These are phyloP conservation scores for Cinara cedri DNA, from an alignment of 2,888 invertebrate species.

Conservation along the genomic window DNA sequence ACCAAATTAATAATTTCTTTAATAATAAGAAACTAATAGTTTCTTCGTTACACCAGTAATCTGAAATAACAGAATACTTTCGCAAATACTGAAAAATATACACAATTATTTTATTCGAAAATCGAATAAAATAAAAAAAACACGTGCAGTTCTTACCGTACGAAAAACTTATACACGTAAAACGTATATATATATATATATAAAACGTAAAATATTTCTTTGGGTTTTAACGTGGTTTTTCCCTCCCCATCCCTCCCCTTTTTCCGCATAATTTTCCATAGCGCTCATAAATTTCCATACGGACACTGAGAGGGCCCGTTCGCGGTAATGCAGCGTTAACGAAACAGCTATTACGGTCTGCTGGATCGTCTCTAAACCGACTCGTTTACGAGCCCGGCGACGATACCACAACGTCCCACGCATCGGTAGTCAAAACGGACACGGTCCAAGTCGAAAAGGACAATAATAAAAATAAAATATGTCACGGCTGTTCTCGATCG, in stretches of 20 bases:
- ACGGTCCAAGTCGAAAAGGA: background rate
- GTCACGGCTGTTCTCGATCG: no score
- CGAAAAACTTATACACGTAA: no score
- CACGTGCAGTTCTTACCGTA: background rate
- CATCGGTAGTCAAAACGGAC: background rate
- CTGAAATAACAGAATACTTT: no score
- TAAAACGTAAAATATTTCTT: background rate
- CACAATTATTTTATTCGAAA: no score
- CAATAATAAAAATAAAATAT: no score
- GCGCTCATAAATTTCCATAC: constrained; percentile 2
- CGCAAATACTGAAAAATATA: no score
- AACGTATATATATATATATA: no score
- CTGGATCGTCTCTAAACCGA: background rate
- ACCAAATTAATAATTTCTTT: no score
- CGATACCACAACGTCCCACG: background rate
- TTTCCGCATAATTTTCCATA: background rate
- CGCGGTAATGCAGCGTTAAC: background rate
- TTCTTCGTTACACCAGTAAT: no score
- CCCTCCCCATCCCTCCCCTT: no score
- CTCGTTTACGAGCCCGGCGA: background rate
- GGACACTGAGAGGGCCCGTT: background rate
- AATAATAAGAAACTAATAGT: no score
- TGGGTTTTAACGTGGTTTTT: background rate
- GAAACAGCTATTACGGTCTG: background rate
- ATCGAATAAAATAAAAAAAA: no score